Conservation (phyloP, 2,113 vertebrate species). For the Chloebia gouldiae region DNA sequence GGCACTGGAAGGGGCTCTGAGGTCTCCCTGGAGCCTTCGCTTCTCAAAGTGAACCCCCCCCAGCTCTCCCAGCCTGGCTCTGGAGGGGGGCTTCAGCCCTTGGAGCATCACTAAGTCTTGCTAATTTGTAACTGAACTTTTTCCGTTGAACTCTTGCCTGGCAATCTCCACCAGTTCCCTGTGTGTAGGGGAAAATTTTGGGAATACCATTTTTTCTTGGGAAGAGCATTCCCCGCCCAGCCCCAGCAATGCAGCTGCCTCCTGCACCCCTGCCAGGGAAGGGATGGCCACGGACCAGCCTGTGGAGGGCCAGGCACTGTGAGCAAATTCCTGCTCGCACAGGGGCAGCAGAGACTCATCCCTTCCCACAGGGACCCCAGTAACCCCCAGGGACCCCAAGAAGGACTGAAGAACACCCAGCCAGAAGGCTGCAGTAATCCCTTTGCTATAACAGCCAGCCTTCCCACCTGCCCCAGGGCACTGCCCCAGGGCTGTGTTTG, state of each 20-base stretch:
- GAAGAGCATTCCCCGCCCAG: not conserved
- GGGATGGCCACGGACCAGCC: rapidly evolving
- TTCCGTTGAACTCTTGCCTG: not conserved
- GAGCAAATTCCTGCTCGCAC: not conserved
- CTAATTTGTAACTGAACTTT: not conserved
- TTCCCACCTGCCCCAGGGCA: not conserved
- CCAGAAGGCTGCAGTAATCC: not conserved
- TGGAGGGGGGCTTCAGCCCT: not conserved
- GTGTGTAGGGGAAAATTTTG: rapidly evolving
- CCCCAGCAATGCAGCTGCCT: not conserved
- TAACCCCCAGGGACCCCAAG: not conserved
- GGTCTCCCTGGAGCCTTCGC: not conserved
- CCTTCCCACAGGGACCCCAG: not conserved
- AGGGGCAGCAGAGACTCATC: not conserved
- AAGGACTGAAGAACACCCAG: not conserved
- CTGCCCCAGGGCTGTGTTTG: not conserved
- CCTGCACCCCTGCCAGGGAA: not conserved
- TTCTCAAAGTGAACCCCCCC: rapidly evolving
- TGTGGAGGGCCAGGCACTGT: not conserved
- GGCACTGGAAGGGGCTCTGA: rapidly evolving
- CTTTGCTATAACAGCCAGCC: not conserved
- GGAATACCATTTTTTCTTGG: not conserved
- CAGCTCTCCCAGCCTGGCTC: not conserved
- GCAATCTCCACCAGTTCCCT: not conserved
- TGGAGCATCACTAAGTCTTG: not conserved